phyloP scores from a whole-genome alignment of 2,113 vertebrate species.

The Grus americana region DNA sequence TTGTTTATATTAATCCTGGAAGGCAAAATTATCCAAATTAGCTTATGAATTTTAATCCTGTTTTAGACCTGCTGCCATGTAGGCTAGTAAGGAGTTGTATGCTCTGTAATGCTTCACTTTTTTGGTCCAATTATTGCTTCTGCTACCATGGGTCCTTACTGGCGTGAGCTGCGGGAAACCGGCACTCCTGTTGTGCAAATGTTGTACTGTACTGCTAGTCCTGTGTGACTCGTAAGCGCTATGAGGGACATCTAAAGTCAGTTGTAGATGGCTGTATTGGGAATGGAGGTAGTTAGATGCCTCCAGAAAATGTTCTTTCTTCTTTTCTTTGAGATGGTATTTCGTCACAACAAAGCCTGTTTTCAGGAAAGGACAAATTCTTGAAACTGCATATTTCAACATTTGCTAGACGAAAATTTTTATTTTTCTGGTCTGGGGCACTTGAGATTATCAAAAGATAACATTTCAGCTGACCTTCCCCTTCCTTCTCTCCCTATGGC shows the following conservation, averaged over 20 bases:
- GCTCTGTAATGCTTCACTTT: not conserved
- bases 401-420: not conserved
- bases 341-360: not conserved
- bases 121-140: not conserved
- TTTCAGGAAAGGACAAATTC: not conserved
- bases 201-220: not conserved
- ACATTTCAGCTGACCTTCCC: not conserved
- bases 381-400: not conserved
- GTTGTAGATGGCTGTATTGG: rapidly evolving
- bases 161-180: not conserved
- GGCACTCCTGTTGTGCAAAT: not conserved
- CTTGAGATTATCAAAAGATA: not conserved
- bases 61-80: not conserved
- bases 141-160: not conserved
- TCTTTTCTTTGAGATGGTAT: not conserved
- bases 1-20: not conserved
- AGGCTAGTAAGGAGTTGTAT: not conserved
- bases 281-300: not conserved
- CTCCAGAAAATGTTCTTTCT: not conserved
- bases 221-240: not conserved
- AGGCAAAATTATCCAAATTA: not conserved
- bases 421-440: not conserved
- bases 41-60: not conserved
- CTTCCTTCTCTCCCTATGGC: not conserved
- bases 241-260: not conserved